A percentile compares a stretch with the other conserved stretches of the same genome.
phyloP scores from a whole-genome alignment of 2,888 invertebrate species.

The Graphium colonna region DNA sequence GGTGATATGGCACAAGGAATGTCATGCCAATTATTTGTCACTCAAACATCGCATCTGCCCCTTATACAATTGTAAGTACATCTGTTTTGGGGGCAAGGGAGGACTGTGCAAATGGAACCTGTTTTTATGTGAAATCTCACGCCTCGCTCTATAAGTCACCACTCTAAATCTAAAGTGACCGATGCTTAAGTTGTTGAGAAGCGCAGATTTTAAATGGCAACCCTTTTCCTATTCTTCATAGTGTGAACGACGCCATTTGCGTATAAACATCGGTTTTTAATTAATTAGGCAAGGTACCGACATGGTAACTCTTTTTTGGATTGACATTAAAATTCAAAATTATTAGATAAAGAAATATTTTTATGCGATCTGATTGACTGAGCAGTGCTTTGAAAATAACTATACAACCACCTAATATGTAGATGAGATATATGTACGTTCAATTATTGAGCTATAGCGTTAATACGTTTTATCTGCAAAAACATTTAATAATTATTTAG shows the following conservation, averaged over 20 bases:
- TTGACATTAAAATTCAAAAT: too few species aligned
- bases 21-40: not conserved
- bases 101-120: conserved; percentile 5
- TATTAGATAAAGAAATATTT: too few species aligned
- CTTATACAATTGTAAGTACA: conserved; percentile 4
- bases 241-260: not conserved
- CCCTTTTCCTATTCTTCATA: too few species aligned
- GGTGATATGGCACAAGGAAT: not conserved
- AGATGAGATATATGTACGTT: too few species aligned
- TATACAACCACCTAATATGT: too few species aligned
- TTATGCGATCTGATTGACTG: too few species aligned
- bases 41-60: not conserved
- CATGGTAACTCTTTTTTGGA: too few species aligned
- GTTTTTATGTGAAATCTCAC: conserved; percentile 9
- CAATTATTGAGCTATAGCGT: too few species aligned
- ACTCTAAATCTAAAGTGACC: not conserved
- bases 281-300: not conserved
- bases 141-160: not conserved
- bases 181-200: not conserved
- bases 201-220: not conserved
- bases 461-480: too few species aligned
- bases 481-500: too few species aligned
- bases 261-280: not conserved
- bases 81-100: conserved; percentile 8
- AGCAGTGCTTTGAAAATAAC: too few species aligned